Evolutionary conservation across 2,113 vertebrate species (phyloP).

Genomic region (Benitochromis conjunctus): DNA sequence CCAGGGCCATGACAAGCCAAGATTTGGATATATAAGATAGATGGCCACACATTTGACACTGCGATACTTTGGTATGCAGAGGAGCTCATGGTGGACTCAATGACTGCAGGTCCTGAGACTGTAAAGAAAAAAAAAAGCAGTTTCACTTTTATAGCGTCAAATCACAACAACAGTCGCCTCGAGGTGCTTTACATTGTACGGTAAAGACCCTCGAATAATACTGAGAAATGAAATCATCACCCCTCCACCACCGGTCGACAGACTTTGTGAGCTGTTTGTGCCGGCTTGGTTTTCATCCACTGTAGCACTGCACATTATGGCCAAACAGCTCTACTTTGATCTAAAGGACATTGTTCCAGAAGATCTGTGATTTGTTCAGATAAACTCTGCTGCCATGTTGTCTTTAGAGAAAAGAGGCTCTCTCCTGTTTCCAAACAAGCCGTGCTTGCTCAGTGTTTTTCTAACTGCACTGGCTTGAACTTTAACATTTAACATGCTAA

Average conservation of each 20-base stretch:
- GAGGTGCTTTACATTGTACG: neutral
- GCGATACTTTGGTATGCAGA: neutral
- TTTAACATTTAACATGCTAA: neutral
- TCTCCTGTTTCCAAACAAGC: neutral
- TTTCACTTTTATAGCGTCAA: neutral
- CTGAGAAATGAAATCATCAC: neutral
- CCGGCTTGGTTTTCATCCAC: neutral
- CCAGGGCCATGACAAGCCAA: neutral
- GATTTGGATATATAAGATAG: neutral
- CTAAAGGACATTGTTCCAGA: neutral
- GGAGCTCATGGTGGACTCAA: too few species aligned
- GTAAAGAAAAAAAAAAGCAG: neutral
- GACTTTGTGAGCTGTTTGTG: neutral
- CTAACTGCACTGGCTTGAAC: rapidly evolving
- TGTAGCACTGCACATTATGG: neutral
- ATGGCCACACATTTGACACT: neutral
- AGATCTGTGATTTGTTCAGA: neutral
- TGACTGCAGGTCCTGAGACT: rapidly evolving
- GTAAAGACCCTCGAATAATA: neutral
- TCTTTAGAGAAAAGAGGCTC: neutral
- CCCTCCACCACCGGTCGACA: neutral
- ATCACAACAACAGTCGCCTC: neutral
- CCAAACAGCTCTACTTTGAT: neutral
- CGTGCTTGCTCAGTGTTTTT: neutral
- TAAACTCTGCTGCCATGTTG: neutral